Conservation (phyloP, 2,797 vertebrate species). For the Trachurus trachurus region DNA sequence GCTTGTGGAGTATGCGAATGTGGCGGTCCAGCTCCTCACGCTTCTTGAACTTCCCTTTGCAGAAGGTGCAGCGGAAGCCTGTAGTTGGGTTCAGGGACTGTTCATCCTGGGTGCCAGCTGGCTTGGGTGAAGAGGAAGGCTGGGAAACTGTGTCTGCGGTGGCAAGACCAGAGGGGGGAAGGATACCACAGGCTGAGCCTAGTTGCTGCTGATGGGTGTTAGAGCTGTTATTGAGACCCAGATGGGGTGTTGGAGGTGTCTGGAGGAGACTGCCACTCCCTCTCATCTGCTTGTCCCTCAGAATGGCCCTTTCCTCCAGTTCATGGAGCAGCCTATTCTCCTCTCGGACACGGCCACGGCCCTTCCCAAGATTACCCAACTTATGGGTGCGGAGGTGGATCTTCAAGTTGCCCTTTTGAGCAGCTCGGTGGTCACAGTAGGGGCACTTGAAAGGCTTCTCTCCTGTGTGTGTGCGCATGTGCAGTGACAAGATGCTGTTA, state of each 20-base stretch:
- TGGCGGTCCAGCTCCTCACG: conserved; percentile 97
- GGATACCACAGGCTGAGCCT: conserved; percentile 90
- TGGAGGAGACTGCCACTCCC: conserved; percentile 91
- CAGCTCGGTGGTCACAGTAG: conserved; percentile 98
- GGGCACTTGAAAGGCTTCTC: conserved; percentile 99
- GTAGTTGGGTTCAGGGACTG: conserved; percentile 88
- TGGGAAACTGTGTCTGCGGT: conserved; percentile 90
- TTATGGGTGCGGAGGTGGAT: conserved; percentile 99
- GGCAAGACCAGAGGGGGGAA: conserved; percentile 87
- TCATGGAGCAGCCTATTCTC: conserved; percentile 97
- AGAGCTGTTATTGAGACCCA: conserved; percentile 80
- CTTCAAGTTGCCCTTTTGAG: conserved; percentile 98
- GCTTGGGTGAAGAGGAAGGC: conserved; percentile 93
- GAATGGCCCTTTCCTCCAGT: conserved; percentile 96
- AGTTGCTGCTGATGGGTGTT: conserved; percentile 88
- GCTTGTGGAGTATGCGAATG: conserved; percentile 98
- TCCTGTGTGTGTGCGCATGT: conserved; percentile 99
- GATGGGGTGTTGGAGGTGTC: conserved; percentile 80
- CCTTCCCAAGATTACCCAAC: conserved; percentile 97
- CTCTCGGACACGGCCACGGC: conserved; percentile 95
- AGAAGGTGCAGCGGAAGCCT: conserved; percentile 97
- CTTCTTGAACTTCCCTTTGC: conserved; percentile 99
- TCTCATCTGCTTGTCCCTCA: conserved; percentile 97
- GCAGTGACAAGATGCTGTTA: conserved; percentile 98
- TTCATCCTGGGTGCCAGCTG: conserved; percentile 90